These are phyloP conservation scores for Tetrapedia diversipes DNA, from an alignment of 2,888 invertebrate species.

Conservation along the genomic window DNA sequence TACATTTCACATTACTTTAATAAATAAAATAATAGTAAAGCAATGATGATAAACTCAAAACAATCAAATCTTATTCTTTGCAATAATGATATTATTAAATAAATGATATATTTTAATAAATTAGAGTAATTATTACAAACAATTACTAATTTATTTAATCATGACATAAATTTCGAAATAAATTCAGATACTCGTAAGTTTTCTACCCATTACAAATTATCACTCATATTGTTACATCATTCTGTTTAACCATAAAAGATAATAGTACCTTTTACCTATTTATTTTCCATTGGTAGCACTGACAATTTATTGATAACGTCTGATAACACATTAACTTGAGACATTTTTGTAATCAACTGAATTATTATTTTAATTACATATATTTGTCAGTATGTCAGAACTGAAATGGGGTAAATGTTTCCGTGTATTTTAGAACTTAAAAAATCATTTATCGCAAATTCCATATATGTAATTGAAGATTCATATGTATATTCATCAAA, in stretches of 20 bases:
- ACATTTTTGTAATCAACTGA: slow-evolving; percentile 44
- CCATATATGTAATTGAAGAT: slow-evolving; percentile 32
- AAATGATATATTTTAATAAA: neutral
- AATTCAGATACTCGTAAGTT: too few species aligned
- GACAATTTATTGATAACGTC: slow-evolving; percentile 56
- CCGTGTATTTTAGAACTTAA: neutral
- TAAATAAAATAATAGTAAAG: neutral
- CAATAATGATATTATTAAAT: neutral
- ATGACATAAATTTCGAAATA: too few species aligned
- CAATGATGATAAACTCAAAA: neutral
- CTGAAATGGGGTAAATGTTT: slow-evolving; percentile 27
- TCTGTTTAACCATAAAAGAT: neutral
- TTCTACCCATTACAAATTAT: neutral
- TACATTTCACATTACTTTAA: neutral
- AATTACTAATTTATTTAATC: slow-evolving; percentile 3
- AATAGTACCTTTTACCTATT: slow-evolving; percentile 39
- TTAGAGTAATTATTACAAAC: neutral
- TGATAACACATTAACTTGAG: slow-evolving; percentile 44
- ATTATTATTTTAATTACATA: slow-evolving; percentile 23
- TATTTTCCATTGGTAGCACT: slow-evolving; percentile 54
- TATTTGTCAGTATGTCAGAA: slow-evolving; percentile 5
- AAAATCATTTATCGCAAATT: neutral
- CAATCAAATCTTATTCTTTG: neutral
- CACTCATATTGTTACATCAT: neutral
- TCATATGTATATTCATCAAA: slow-evolving; percentile 7